These are phyloP conservation scores for Cavia aperea DNA, from an alignment of 2,113 vertebrate species.

Conservation along the genomic window DNA sequence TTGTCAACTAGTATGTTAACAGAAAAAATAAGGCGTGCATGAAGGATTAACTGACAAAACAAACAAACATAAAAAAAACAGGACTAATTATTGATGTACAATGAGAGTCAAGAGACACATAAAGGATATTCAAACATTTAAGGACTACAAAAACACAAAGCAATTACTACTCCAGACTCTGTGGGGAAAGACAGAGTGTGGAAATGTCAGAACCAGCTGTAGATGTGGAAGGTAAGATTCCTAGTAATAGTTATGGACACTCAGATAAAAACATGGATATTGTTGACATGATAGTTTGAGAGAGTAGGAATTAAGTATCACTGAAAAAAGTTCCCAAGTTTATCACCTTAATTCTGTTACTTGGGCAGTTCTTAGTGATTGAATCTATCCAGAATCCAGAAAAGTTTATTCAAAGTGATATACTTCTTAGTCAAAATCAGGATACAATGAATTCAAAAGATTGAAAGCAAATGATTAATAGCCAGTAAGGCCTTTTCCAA, in stretches of 20 bases:
- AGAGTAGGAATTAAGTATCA: not conserved
- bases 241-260: not conserved
- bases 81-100: not conserved
- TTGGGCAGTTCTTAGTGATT: not conserved
- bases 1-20: not conserved
- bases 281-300: not conserved
- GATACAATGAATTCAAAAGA: not conserved
- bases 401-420: not conserved
- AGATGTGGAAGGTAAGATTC: not conserved
- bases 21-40: not conserved
- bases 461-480: not conserved
- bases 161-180: not conserved
- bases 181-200: not conserved
- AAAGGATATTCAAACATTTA: not conserved
- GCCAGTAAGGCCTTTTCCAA: not conserved
- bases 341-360: not conserved
- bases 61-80: not conserved
- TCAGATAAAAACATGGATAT: not conserved
- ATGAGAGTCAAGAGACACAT: not conserved
- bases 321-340: not conserved
- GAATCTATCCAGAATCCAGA: not conserved
- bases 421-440: not conserved
- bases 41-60: not conserved
- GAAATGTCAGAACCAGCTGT: not conserved
- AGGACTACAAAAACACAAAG: not conserved